These are phyloP conservation scores for Neogobius melanostomus DNA, from an alignment of 2,113 vertebrate species.

Conservation along the genomic window DNA sequence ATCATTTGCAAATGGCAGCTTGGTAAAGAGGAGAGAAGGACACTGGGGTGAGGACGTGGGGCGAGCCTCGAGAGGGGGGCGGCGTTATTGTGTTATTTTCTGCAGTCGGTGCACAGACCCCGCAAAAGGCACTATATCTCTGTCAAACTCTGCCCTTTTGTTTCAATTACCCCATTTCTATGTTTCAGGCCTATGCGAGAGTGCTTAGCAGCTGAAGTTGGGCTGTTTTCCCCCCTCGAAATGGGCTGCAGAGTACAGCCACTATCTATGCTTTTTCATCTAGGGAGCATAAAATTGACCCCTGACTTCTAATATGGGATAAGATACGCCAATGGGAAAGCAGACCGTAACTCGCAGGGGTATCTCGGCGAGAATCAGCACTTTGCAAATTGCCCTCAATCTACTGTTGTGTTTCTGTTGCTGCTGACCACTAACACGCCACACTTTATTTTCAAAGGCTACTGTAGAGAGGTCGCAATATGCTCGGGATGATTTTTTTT, in stretches of 20 bases:
- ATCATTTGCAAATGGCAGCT: constrained; percentile 67
- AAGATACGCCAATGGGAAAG: constrained; percentile 43
- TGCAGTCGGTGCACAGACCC: constrained; percentile 61
- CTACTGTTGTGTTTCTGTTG: constrained; percentile 31
- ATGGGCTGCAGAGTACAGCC: constrained; percentile 10
- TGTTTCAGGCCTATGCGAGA: constrained; percentile 63
- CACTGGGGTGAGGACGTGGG: constrained; percentile 52
- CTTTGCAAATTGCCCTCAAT: constrained; percentile 31
- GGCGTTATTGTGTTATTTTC: constrained; percentile 67
- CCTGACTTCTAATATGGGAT: constrained; percentile 47
- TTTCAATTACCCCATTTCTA: constrained; percentile 73
- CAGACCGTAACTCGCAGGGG: constrained; percentile 39
- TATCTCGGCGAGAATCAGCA: constrained; percentile 35
- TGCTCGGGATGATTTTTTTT: constrained; percentile 21
- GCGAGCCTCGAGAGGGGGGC: constrained; percentile 55
- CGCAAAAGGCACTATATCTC: constrained; percentile 65
- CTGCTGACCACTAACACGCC: constrained; percentile 19
- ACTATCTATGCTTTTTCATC: constrained; percentile 30
- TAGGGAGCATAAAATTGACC: constrained; percentile 46
- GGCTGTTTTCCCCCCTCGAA: constrained; percentile 35
- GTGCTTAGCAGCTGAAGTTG: constrained; percentile 46
- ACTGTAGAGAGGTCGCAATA: constrained; percentile 25
- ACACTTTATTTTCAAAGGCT: constrained; percentile 14
- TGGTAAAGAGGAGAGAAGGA: constrained; percentile 58
- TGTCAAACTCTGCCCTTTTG: constrained; percentile 75